These are phyloP conservation scores for Cremastinae sp. DNA, from an alignment of 2,888 invertebrate genomes.

Conservation along the genomic window DNA sequence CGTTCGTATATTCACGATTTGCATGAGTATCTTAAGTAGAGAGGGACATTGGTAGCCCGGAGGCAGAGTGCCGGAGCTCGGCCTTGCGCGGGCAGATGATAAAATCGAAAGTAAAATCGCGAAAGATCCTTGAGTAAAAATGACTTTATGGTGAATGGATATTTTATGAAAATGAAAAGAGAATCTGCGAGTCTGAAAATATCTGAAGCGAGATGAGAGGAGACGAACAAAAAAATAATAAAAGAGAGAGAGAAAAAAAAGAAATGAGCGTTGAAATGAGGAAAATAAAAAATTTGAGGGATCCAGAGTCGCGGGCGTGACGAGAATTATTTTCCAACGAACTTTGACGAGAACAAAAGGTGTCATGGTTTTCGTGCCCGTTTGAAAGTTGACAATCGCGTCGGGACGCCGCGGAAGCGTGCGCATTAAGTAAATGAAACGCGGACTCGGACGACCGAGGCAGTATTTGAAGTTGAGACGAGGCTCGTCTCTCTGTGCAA, in stretches of 20 bases:
- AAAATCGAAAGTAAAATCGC: slow-evolving; percentile 20
- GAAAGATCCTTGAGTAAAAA: slow-evolving; percentile 7
- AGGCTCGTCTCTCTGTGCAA: slow-evolving; percentile 13
- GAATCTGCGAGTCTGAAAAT: background rate
- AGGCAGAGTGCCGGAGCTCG: slow-evolving; percentile 4
- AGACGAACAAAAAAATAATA: no score
- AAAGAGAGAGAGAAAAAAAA: no score
- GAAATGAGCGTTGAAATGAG: background rate
- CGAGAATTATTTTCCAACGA: slow-evolving; percentile 9
- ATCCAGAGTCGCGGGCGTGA: no score
- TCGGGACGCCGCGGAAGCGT: slow-evolving; percentile 9
- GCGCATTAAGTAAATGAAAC: background rate
- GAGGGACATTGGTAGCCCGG: slow-evolving; percentile 12
- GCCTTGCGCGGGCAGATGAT: slow-evolving; percentile 28
- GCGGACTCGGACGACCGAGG: background rate
- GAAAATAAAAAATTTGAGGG: no score
- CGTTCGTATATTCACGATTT: slow-evolving; percentile 7
- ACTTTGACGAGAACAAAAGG: slow-evolving; percentile 6
- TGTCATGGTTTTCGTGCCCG: slow-evolving; percentile 12
- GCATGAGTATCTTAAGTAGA: slow-evolving; percentile 10
- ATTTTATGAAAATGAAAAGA: slow-evolving; percentile 8
- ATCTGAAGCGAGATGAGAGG: no score
- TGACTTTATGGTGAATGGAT: background rate
- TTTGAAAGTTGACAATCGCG: slow-evolving; percentile 25
- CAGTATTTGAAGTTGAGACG: slow-evolving; percentile 23